Conservation (phyloP, 1,140 invertebrate species). For the Dendrolimus punctatus region DNA sequence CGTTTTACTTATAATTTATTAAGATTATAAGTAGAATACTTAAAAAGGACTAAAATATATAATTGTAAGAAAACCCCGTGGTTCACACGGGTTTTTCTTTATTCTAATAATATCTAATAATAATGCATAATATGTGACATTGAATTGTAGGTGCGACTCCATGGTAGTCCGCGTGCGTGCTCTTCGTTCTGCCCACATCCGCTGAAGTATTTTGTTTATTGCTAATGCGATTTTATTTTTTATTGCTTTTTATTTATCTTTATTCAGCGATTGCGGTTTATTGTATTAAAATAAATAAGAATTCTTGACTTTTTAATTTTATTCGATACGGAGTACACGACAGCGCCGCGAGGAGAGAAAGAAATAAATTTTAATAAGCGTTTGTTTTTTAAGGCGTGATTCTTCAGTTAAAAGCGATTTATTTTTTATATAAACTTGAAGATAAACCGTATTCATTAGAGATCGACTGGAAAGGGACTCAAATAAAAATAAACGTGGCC, state of each 20-base stretch:
- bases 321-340: slow-evolving; percentile 65
- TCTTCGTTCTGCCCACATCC: slow-evolving; percentile 64
- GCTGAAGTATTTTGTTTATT: slow-evolving; percentile 72
- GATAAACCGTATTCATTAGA: slow-evolving; percentile 72
- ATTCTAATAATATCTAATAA: not conserved
- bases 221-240: slow-evolving; percentile 72
- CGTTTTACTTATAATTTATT: too few relatives aligned
- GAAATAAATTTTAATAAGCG: slow-evolving; percentile 73
- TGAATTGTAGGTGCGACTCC: slow-evolving; percentile 26
- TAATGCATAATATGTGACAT: not conserved
- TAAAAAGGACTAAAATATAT: too few relatives aligned
- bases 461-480: slow-evolving; percentile 65
- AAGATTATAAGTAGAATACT: too few relatives aligned
- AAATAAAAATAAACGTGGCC: slow-evolving; percentile 64
- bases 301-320: slow-evolving; percentile 72
- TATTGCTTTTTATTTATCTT: slow-evolving; percentile 72
- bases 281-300: slow-evolving; percentile 73
- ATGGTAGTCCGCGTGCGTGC: slow-evolving; percentile 41
- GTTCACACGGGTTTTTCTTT: slow-evolving; percentile 3
- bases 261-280: slow-evolving; percentile 72
- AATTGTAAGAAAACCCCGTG: too few relatives aligned
- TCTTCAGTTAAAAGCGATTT: slow-evolving; percentile 72
- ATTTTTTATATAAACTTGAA: slow-evolving; percentile 71
- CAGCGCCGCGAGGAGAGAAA: slow-evolving; percentile 65
- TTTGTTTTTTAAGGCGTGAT: slow-evolving; percentile 72